These are phyloP conservation scores for Mythimna impura DNA, from an alignment of 2,888 invertebrate species.

Conservation along the genomic window DNA sequence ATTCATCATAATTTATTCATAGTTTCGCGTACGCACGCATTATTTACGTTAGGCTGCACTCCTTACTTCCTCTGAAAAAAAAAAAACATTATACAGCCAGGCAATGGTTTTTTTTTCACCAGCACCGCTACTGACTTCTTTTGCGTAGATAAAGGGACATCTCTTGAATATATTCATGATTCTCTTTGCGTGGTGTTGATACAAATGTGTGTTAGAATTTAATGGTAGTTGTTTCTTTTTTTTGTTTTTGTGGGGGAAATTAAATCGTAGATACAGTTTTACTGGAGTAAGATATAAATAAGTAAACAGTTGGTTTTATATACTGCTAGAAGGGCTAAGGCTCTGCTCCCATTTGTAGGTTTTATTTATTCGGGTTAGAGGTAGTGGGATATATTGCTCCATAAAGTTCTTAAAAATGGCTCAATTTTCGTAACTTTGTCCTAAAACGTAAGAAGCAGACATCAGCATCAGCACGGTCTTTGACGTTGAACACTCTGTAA, in stretches of 20 bases:
- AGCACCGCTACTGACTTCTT: conserved; percentile 51
- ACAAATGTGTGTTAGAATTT: conserved; percentile 54
- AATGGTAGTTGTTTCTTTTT: background rate
- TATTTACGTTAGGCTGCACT: conserved; percentile 48
- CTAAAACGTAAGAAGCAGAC: background rate
- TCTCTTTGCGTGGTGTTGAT: conserved; percentile 40
- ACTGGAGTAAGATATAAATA: background rate
- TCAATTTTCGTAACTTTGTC: background rate
- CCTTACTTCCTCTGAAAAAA: conserved; percentile 33
- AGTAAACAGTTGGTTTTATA: background rate
- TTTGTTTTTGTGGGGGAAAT: conserved; percentile 6
- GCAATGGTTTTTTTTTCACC: conserved; percentile 45
- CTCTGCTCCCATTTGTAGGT: background rate
- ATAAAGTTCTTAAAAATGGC: conserved; percentile 10
- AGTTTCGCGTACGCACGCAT: conserved; percentile 50
- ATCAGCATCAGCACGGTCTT: background rate
- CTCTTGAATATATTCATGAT: conserved; percentile 64
- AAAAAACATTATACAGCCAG: conserved; percentile 6
- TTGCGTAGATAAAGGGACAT: conserved; percentile 26
- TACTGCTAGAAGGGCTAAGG: background rate
- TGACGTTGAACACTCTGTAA: background rate
- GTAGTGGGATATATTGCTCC: background rate
- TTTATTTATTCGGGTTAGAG: background rate
- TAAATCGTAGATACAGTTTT: background rate
- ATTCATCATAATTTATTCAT: conserved; percentile 61